Evolutionary conservation across 2,113 vertebrate species (phyloP).

Genomic region (Pangasianodon hypophthalmus): DNA sequence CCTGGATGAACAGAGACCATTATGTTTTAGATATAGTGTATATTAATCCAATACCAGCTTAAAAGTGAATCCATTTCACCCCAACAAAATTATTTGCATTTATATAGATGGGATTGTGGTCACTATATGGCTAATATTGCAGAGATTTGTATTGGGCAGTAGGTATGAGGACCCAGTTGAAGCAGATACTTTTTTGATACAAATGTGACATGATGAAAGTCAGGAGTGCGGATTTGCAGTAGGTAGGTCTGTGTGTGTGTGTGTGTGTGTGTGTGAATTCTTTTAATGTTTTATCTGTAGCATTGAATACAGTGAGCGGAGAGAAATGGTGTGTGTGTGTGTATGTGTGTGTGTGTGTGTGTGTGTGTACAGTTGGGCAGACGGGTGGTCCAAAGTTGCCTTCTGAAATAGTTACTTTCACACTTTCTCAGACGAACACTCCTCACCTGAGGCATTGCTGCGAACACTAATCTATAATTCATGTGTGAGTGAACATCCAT

Average conservation of each 20-base stretch:
- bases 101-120: background rate
- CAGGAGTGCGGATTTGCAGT: background rate
- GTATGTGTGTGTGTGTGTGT: background rate
- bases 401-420: slow-evolving; percentile 30
- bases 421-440: slow-evolving; percentile 8
- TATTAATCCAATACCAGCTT: background rate
- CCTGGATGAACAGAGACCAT: background rate
- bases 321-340: background rate
- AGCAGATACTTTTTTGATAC: background rate
- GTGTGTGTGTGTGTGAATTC: background rate
- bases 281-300: slow-evolving; percentile 18
- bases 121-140: background rate
- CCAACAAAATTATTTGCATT: background rate
- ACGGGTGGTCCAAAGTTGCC: slow-evolving; percentile 5
- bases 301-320: background rate
- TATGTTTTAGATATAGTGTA: background rate
- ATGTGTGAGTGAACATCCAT: slow-evolving; percentile 27
- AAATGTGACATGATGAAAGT: background rate
- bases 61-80: background rate
- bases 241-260: background rate
- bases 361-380: background rate
- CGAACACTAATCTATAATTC: slow-evolving; percentile 46
- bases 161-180: background rate
- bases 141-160: background rate
- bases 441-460: slow-evolving; percentile 35